phyloP scores from a whole-genome alignment of 2,113 vertebrate genomes.

The Elanoides forficatus region DNA sequence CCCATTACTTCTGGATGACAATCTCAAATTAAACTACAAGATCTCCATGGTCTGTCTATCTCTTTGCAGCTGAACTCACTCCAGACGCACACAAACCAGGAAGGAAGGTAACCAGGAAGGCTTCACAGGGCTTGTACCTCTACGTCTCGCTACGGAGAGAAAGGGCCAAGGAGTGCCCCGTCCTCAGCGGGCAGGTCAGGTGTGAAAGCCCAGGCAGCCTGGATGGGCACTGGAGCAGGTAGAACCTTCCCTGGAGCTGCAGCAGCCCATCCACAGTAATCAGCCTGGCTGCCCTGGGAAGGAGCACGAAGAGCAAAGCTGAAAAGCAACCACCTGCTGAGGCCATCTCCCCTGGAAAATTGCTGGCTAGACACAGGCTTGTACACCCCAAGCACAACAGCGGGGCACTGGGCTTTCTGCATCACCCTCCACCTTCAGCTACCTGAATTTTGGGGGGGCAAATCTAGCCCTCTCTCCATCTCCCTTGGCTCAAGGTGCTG shows the following conservation, averaged over 20 bases:
- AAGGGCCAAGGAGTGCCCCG: fast-evolving
- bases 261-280: neutral
- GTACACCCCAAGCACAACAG: neutral
- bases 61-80: neutral
- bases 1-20: neutral
- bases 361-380: neutral
- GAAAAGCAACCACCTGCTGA: neutral
- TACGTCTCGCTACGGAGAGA: neutral
- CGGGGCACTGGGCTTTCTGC: fast-evolving
- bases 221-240: neutral
- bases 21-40: neutral
- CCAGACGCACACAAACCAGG: neutral
- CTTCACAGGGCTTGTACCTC: neutral
- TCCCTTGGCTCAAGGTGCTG: neutral
- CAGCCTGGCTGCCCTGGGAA: neutral
- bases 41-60: neutral
- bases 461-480: neutral
- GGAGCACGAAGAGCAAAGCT: neutral
- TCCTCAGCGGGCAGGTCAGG: fast-evolving
- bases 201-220: neutral
- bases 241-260: fast-evolving
- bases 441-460: neutral
- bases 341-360: neutral
- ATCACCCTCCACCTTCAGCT: neutral
- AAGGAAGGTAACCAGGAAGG: neutral